phyloP scores from a whole-genome alignment of 1,140 invertebrate genomes.

The Penaeus indicus region DNA sequence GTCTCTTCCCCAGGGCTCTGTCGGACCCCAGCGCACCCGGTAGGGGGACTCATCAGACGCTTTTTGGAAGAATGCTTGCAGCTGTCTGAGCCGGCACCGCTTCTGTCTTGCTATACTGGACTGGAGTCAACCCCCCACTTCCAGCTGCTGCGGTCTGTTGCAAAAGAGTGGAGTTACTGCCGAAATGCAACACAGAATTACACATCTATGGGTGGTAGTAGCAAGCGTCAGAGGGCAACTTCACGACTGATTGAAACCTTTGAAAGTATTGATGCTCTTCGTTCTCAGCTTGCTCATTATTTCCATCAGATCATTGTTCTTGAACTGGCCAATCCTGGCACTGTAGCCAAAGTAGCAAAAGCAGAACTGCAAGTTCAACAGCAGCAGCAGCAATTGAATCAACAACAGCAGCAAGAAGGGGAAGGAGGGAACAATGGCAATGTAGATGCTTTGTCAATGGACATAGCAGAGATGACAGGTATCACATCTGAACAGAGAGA shows the following conservation, averaged over 20 bases:
- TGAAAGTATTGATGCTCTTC: constrained; percentile 65
- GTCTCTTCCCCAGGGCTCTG: constrained; percentile 66
- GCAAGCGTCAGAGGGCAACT: constrained; percentile 66
- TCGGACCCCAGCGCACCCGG: constrained; percentile 65
- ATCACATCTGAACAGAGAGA: constrained; percentile 57
- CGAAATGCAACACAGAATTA: constrained; percentile 67
- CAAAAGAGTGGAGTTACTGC: constrained; percentile 67
- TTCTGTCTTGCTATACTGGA: constrained; percentile 66
- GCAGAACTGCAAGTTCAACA: constrained; percentile 62
- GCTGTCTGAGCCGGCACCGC: constrained; percentile 65
- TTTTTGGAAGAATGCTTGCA: constrained; percentile 68
- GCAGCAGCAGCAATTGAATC: constrained; percentile 56
- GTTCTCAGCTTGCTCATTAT: constrained; percentile 63
- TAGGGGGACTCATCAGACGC: constrained; percentile 67
- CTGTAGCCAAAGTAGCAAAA: constrained; percentile 60
- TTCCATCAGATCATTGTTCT: constrained; percentile 64
- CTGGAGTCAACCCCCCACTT: constrained; percentile 66
- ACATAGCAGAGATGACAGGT: constrained; percentile 54
- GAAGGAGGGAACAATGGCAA: constrained; percentile 55
- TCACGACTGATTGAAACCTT: constrained; percentile 66
- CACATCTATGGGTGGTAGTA: constrained; percentile 65
- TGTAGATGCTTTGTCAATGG: constrained; percentile 33
- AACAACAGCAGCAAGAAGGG: constrained; percentile 48
- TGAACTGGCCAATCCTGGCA: constrained; percentile 63
- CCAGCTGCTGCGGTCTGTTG: constrained; percentile 66